phyloP scores from a whole-genome alignment of 2,888 invertebrate species.

The Galerucella pusilla region DNA sequence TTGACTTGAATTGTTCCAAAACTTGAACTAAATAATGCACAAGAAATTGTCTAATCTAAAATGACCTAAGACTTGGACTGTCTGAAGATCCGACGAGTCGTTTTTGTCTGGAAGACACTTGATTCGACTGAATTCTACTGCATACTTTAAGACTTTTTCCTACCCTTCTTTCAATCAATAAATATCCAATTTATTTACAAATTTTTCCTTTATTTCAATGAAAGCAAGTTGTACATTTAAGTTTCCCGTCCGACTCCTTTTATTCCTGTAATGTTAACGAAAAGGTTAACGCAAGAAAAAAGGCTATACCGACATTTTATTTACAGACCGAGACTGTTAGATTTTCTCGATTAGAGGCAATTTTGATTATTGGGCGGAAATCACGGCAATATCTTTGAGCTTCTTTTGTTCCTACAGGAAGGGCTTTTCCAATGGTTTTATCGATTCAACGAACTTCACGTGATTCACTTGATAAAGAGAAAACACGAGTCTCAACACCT shows the following conservation, averaged over 20 bases:
- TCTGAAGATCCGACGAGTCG: too few relatives aligned
- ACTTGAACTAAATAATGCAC: too few relatives aligned
- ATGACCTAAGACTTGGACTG: too few relatives aligned
- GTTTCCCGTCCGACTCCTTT: too few relatives aligned
- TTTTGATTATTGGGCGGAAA: slow-evolving; percentile 21
- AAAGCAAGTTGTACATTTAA: not conserved
- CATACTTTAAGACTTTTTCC: too few relatives aligned
- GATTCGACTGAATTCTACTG: too few relatives aligned
- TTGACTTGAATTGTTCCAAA: too few relatives aligned
- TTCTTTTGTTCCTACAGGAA: slow-evolving; percentile 23
- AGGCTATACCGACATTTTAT: not conserved
- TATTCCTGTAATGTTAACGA: not conserved
- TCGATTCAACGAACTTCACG: slow-evolving; percentile 19
- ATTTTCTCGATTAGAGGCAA: slow-evolving; percentile 10
- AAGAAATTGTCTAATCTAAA: too few relatives aligned
- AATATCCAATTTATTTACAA: not conserved
- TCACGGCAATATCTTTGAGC: slow-evolving; percentile 26
- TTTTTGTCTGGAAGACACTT: too few relatives aligned
- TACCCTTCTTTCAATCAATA: too few relatives aligned
- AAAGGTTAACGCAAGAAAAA: not conserved
- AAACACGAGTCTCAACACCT: slow-evolving; percentile 6
- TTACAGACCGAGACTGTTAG: slow-evolving; percentile 2
- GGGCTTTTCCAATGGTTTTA: slow-evolving; percentile 12
- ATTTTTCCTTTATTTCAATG: not conserved
- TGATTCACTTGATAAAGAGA: slow-evolving; percentile 11